Conservation (phyloP, 2,113 vertebrate species). For the Ellobius talpinus region DNA sequence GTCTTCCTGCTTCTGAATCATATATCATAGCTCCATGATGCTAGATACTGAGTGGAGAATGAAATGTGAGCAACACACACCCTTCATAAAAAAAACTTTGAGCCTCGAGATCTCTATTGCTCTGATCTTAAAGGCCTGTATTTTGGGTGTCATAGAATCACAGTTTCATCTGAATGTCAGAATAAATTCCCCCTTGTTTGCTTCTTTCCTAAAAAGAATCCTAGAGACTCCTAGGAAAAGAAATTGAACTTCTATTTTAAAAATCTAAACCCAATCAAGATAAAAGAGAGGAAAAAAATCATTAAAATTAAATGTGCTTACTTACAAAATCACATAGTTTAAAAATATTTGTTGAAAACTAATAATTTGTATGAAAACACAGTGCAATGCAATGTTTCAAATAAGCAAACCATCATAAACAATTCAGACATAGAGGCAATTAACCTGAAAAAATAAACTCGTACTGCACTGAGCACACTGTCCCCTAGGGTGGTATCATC, state of each 20-base stretch:
- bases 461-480: not conserved
- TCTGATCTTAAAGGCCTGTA: not conserved
- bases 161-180: not conserved
- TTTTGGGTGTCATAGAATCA: not conserved
- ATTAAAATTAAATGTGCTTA: not conserved
- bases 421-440: not conserved
- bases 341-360: not conserved
- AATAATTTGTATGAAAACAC: not conserved
- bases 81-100: not conserved
- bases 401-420: not conserved
- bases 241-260: not conserved
- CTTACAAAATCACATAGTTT: not conserved
- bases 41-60: not conserved
- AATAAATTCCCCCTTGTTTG: not conserved
- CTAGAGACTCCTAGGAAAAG: not conserved
- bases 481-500: not conserved
- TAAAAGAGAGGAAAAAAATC: not conserved
- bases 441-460: not conserved
- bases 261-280: not conserved
- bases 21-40: not conserved
- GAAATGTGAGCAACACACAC: not conserved
- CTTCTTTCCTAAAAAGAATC: slow-evolving; percentile 17
- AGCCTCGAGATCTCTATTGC: not conserved
- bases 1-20: not conserved
- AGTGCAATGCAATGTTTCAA: not conserved